These are phyloP conservation scores for Rhinoraja longicauda DNA, from an alignment of 2,797 vertebrate genomes.

Conservation along the genomic window DNA sequence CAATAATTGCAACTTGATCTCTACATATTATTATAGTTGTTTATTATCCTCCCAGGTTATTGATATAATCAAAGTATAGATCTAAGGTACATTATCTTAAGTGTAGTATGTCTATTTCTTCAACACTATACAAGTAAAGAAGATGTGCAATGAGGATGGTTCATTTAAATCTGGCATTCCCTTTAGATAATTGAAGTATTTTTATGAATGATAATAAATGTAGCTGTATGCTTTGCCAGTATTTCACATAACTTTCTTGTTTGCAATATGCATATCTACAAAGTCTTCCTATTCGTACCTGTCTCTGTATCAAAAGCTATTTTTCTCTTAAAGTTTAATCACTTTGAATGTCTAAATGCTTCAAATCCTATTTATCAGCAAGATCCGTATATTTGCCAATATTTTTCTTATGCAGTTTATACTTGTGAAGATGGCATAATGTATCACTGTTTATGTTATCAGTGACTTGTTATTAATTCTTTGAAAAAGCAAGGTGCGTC, in stretches of 20 bases:
- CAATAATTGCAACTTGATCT: slow-evolving; percentile 6
- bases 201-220: slow-evolving; percentile 13
- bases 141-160: neutral
- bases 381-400: neutral
- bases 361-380: slow-evolving; percentile 15
- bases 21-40: neutral
- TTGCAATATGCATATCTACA: slow-evolving; percentile 11
- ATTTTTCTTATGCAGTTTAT: slow-evolving; percentile 19
- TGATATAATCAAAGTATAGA: neutral
- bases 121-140: neutral
- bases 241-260: slow-evolving; percentile 31
- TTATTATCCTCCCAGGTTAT: slow-evolving; percentile 15
- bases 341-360: slow-evolving; percentile 2
- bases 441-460: slow-evolving; percentile 25
- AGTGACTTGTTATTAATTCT: neutral
- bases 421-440: slow-evolving; percentile 13
- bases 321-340: slow-evolving; percentile 15
- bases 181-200: neutral
- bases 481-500: neutral
- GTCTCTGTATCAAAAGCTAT: neutral
- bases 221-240: slow-evolving; percentile 32
- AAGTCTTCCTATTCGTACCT: slow-evolving; percentile 31
- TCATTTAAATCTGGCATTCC: slow-evolving; percentile 20
- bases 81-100: slow-evolving; percentile 5
- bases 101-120: neutral